phyloP scores from a whole-genome alignment of 2,797 vertebrate genomes.

The Centropyge bicolor region DNA sequence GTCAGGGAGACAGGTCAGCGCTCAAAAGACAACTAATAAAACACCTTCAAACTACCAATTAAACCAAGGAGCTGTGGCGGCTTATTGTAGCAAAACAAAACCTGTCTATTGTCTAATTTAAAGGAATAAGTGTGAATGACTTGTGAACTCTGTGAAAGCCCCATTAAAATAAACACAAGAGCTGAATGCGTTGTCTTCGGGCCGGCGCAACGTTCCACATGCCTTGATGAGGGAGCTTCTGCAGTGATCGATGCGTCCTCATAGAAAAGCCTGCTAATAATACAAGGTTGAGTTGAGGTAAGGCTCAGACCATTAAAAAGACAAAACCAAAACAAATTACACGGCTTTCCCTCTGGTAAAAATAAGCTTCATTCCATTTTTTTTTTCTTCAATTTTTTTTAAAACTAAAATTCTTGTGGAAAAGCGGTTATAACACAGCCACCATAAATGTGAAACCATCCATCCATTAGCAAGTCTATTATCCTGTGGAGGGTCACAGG shows the following conservation, averaged over 20 bases:
- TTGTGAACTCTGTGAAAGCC: constrained; percentile 13
- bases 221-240: constrained; percentile 23
- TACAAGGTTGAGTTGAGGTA: constrained; percentile 12
- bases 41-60: constrained; percentile 12
- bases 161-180: constrained; percentile 28
- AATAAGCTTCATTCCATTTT: not conserved
- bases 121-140: constrained; percentile 7
- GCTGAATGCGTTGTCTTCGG: constrained; percentile 14
- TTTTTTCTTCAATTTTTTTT: not conserved
- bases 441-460: not conserved
- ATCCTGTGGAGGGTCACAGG: too few species aligned
- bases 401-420: not conserved
- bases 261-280: constrained; percentile 37
- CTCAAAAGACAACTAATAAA: constrained; percentile 14
- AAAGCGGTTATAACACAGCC: not conserved
- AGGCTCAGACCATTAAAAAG: constrained; percentile 10
- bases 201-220: constrained; percentile 4
- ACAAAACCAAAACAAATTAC: constrained; percentile 7
- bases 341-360: not conserved
- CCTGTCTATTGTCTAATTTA: constrained; percentile 3
- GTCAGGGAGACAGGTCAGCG: not conserved
- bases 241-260: constrained; percentile 36
- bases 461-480: too few species aligned
- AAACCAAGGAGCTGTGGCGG: not conserved
- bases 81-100: constrained; percentile 8